These are phyloP conservation scores for Neomicropteryx cornuta DNA, from an alignment of 1,140 invertebrate species.

Conservation along the genomic window DNA sequence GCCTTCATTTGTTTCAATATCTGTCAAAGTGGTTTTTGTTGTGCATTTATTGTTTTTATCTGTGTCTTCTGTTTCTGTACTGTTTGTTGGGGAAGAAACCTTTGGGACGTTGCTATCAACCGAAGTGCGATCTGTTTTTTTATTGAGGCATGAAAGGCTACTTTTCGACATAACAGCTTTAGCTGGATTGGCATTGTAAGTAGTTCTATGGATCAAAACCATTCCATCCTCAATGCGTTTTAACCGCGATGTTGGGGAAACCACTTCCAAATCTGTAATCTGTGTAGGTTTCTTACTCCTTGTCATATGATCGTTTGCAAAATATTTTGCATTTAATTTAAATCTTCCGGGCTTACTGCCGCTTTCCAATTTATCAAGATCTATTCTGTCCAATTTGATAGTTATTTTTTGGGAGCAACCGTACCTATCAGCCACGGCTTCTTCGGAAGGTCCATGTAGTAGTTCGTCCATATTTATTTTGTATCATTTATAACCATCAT, in stretches of 20 bases:
- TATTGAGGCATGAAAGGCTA: neutral
- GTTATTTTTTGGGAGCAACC: too few species aligned
- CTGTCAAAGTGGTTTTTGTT: neutral
- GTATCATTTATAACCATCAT: too few species aligned
- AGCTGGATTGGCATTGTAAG: constrained; percentile 24
- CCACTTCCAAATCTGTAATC: constrained; percentile 16
- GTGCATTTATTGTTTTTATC: too few species aligned
- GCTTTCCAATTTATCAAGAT: too few species aligned
- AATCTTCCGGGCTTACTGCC: constrained; percentile 12
- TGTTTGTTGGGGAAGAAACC: too few species aligned
- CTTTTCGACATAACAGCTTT: constrained; percentile 9
- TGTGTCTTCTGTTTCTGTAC: too few species aligned
- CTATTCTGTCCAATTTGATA: too few species aligned
- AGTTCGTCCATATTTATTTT: too few species aligned
- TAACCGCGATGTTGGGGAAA: constrained; percentile 20
- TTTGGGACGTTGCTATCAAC: neutral
- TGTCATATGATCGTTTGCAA: neutral
- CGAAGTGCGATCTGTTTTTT: neutral
- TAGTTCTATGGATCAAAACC: constrained; percentile 27
- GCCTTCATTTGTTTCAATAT: too few species aligned
- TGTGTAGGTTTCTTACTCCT: constrained; percentile 16
- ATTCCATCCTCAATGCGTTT: constrained; percentile 37
- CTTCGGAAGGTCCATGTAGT: too few species aligned
- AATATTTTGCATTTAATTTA: neutral
- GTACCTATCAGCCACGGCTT: too few species aligned